phyloP scores from a whole-genome alignment of 1,140 invertebrate species.

The Reticulitermes speratus region DNA sequence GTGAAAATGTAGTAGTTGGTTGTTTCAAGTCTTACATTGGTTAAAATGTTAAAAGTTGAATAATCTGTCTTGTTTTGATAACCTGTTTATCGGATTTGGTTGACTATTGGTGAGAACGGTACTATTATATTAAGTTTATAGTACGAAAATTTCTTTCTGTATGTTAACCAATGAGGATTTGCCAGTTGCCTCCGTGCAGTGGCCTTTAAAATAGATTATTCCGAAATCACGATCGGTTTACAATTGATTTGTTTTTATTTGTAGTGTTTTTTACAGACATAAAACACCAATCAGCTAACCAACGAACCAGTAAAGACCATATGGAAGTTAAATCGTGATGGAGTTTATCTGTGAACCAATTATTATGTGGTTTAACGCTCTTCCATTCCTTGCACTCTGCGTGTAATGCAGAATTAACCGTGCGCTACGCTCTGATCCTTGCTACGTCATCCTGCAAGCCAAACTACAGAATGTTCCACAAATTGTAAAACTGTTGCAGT shows the following conservation, averaged over 20 bases:
- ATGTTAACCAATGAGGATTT: no score
- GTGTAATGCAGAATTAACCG: conserved; percentile 10
- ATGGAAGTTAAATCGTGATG: background rate
- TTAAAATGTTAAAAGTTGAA: no score
- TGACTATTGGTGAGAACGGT: no score
- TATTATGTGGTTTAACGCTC: background rate
- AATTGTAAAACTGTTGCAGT: background rate
- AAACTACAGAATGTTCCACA: background rate
- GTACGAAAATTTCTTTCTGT: no score
- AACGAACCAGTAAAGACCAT: background rate
- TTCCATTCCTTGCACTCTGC: background rate
- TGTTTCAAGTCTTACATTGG: no score
- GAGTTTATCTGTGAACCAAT: background rate
- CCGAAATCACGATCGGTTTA: background rate
- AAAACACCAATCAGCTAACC: no score
- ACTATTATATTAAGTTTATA: no score
- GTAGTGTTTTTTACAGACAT: no score
- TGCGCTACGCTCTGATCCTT: background rate
- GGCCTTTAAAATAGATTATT: background rate
- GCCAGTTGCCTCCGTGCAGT: background rate
- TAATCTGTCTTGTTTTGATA: no score
- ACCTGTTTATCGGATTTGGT: no score
- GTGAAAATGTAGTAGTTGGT: no score
- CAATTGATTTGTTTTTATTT: background rate
- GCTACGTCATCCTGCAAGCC: background rate